Base-by-base conservation (phyloP, 2,113 vertebrate genomes). In the Macroglossus sobrinus region DNA sequence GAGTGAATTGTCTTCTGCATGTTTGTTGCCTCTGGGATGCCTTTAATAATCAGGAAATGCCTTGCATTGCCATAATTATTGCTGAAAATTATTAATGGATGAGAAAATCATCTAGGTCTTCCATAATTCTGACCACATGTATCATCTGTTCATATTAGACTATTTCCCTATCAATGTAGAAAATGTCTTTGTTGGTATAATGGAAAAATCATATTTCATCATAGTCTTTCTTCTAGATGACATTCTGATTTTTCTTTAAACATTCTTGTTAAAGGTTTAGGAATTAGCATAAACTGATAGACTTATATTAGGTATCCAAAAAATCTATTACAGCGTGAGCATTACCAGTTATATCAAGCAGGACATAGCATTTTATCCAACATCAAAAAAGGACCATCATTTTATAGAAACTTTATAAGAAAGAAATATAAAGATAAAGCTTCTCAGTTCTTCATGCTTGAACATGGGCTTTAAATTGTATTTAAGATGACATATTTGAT, bases 211-310 rank as follows among this genome's bases (percentile, higher is more conserved):
- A 91, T 18, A 87, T 69, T 40, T 22, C 3, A 63, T 69, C 28
- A 33, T 55, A 75, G 89, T 89, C 33, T 81, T 80, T 63, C 53
- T 89, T 94, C 80, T 22, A 91, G 87, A 94, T 91, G 33, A 82
- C 13, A 43, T 80, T 87, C 28, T 92, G 11, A 75, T 84, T 82
- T 80, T 50, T 30, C 81, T 91, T 96, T 82, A 69, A 84, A 66
- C 14, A 76, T 85, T 86, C 33, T 72, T 76, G 72, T 30, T 81
- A 89, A 59, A 59, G 57, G 3, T 40, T 74, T 78, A 3, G 43
- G 18, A 92, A 76, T 94, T 96, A 96, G 33, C 45, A 53, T 53
- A 93, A 88, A 84, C n/a, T 84, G 7, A 30, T 74, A 64, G 55
- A 3, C 30, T 95, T 90, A 35, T 66, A 64, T 69, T 28, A 88